These are phyloP conservation scores for Chaitophorus viminalis DNA, from an alignment of 2,888 invertebrate species.

Conservation along the genomic window DNA sequence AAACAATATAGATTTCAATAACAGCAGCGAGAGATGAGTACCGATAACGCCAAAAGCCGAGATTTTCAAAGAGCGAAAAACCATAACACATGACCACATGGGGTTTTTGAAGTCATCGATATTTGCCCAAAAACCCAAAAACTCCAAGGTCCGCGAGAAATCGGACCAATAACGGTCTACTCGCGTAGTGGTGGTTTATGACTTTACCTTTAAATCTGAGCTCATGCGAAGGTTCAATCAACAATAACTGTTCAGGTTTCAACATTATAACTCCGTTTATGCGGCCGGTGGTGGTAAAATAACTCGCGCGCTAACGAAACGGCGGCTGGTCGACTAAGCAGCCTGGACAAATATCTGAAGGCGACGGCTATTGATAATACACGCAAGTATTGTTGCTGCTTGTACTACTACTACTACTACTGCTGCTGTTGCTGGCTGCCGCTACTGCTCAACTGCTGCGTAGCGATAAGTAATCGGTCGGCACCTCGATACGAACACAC, in stretches of 20 bases:
- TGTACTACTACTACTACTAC: neutral
- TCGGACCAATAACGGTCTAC: no score
- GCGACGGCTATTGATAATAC: neutral
- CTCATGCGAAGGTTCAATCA: slow-evolving; percentile 88
- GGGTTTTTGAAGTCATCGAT: neutral
- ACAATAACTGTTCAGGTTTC: slow-evolving; percentile 82
- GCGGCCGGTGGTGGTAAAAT: neutral
- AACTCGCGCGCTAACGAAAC: neutral
- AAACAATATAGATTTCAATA: no score
- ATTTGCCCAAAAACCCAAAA: neutral
- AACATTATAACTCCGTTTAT: slow-evolving; percentile 67
- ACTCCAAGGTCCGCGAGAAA: neutral
- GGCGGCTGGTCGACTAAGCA: neutral
- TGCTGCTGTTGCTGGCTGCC: neutral
- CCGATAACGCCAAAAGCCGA: neutral
- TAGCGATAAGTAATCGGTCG: neutral
- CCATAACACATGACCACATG: neutral
- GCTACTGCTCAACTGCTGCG: neutral
- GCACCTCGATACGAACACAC: neutral
- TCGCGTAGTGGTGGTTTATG: no score
- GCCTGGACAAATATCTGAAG: neutral
- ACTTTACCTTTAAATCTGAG: slow-evolving; percentile 88
- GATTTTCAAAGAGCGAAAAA: neutral
- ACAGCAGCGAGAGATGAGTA: no score
- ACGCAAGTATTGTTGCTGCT: neutral